Evolutionary conservation across 2,888 invertebrate species (phyloP).

Genomic region (Lasioglossum marginatum): DNA sequence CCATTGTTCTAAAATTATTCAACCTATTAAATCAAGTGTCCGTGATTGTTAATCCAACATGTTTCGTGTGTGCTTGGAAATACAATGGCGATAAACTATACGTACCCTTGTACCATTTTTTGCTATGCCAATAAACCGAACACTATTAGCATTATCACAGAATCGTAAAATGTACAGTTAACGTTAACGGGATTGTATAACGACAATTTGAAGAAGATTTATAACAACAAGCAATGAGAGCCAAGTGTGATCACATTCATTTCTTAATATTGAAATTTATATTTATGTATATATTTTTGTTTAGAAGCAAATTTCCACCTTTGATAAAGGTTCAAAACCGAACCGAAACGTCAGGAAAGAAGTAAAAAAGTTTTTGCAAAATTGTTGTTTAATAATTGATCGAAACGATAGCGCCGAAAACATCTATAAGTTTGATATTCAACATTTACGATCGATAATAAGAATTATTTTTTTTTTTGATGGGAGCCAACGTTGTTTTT

Average conservation of each 20-base stretch:
- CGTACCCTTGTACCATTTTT: background rate
- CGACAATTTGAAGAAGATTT: background rate
- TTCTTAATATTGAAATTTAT: too few species aligned
- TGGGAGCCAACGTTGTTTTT: background rate
- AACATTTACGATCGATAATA: too few species aligned
- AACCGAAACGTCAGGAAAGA: too few species aligned
- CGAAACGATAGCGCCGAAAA: too few species aligned
- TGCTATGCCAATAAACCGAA: background rate
- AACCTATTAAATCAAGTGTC: background rate
- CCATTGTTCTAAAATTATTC: background rate
- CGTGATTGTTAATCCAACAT: background rate
- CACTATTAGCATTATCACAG: background rate
- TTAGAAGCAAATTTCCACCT: too few species aligned
- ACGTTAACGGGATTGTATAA: background rate
- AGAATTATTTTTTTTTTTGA: too few species aligned
- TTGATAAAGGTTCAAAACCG: too few species aligned
- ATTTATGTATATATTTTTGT: too few species aligned
- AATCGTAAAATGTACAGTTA: background rate
- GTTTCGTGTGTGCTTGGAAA: background rate
- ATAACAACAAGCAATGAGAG: background rate
- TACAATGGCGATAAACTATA: background rate
- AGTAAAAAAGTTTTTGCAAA: too few species aligned
- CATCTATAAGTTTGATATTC: too few species aligned
- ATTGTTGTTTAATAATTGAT: too few species aligned
- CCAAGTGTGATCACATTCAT: too few species aligned